These are phyloP conservation scores for Drosophila takahashii DNA, from an alignment of 1,140 invertebrate genomes.

Conservation along the genomic window DNA sequence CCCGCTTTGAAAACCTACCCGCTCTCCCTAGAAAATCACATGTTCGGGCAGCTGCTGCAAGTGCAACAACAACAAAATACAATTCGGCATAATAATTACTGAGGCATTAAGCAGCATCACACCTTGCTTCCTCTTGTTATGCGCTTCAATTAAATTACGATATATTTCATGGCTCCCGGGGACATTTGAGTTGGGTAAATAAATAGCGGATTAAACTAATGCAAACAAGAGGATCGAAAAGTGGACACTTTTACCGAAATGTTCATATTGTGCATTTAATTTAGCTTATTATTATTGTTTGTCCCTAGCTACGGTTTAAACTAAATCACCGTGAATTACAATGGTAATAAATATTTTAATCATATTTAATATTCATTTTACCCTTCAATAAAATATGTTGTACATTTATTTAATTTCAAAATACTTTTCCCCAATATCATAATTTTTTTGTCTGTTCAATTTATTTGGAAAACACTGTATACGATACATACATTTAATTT, in stretches of 20 bases:
- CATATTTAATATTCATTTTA: not conserved
- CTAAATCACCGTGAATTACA: not conserved
- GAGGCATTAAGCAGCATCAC: slow-evolving; percentile 72
- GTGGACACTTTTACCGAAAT: not conserved
- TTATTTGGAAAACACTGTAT: not conserved
- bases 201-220: slow-evolving; percentile 27
- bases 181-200: slow-evolving; percentile 19
- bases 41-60: slow-evolving; percentile 35
- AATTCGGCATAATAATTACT: slow-evolving; percentile 59
- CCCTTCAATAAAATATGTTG: not conserved
- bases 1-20: not conserved
- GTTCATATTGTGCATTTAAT: slow-evolving; percentile 8
- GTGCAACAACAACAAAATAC: slow-evolving; percentile 38
- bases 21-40: not conserved
- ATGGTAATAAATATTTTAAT: not conserved
- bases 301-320: not conserved
- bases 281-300: not conserved
- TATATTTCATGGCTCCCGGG: slow-evolving; percentile 37
- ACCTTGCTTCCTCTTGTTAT: slow-evolving; percentile 57
- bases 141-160: slow-evolving; percentile 60
- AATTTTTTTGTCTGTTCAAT: not conserved
- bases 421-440: not conserved
- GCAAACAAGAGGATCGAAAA: slow-evolving; percentile 7
- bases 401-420: slow-evolving; percentile 5
- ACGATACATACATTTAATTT: slow-evolving; percentile 9